Conservation (phyloP, 2,888 invertebrate species). For the Conus canariensis region DNA sequence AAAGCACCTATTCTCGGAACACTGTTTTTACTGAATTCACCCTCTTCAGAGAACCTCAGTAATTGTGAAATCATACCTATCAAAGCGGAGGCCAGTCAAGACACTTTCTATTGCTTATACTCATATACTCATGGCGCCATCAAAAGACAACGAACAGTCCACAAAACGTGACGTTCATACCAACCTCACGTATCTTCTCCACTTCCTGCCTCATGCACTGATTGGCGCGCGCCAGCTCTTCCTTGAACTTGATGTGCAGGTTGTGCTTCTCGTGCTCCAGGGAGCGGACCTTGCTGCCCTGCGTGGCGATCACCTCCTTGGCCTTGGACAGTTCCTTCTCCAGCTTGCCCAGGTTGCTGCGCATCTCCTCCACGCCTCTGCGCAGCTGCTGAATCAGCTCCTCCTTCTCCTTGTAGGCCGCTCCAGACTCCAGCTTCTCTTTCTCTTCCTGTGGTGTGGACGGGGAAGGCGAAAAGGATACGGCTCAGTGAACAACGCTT, state of each 20-base stretch:
- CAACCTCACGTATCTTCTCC: slow-evolving; percentile 63
- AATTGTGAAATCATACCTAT: too few species aligned
- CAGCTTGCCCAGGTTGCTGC: slow-evolving; percentile 56
- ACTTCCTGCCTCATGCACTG: slow-evolving; percentile 63
- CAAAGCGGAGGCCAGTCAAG: too few species aligned
- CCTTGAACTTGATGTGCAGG: slow-evolving; percentile 63
- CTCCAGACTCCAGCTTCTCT: slow-evolving; percentile 54
- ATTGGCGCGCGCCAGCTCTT: slow-evolving; percentile 61
- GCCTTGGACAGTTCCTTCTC: slow-evolving; percentile 63
- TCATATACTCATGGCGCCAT: too few species aligned
- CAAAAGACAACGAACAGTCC: too few species aligned
- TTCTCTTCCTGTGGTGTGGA: slow-evolving; percentile 51
- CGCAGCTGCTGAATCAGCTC: slow-evolving; percentile 54
- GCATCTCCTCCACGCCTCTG: slow-evolving; percentile 59
- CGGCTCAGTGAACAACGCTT: too few species aligned
- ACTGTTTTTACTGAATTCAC: too few species aligned
- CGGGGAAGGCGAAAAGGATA: too few species aligned
- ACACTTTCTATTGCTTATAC: too few species aligned
- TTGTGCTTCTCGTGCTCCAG: slow-evolving; percentile 62
- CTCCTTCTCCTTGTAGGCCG: slow-evolving; percentile 55
- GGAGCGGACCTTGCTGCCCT: slow-evolving; percentile 58
- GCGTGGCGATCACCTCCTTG: slow-evolving; percentile 59
- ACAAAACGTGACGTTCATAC: background rate
- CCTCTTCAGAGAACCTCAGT: too few species aligned
- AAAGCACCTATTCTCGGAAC: too few species aligned